Evolutionary conservation across 2,113 vertebrate species (phyloP), one percentile per base, ranked within the genome.

Genomic region (Dermatemys mawii): DNA sequence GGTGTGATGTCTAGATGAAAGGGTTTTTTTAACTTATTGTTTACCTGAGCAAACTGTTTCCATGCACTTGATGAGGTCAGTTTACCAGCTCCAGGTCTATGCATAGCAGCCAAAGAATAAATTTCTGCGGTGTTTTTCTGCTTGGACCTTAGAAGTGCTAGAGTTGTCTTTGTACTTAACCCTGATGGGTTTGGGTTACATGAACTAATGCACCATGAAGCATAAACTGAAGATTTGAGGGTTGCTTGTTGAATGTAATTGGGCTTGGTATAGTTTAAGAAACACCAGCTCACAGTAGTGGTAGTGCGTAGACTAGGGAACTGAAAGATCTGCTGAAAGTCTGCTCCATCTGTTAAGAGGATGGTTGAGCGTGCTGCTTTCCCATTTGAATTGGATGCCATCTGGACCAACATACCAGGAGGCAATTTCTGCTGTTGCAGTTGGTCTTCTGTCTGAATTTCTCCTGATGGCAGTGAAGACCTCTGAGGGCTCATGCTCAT

Each of bases 281-380:
- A 99, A 98, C 99, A 99, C 99, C 99, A 99, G 98, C 99, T 99
- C 94, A 99, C 99, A 92, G 98, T 98, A 92, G 99, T 99, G 11
- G 98, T 98, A 29, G 99, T 99, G 91, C 99, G 99, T 84, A 99
- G 98, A 97, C 99, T 99, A 2, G 99, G 99, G 90, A 99, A 99
- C 96, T 99, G 99, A 97, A 99, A 98, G 91, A 99, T 97, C 93
- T 99, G 99, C 92, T 99, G 99, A 86, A 98, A 98, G 87, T 99
- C 99, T 5, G 98, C 97, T 80, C 98, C 95, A 0, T 99, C 99
- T 1, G 98, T 98, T 90, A 99, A 97, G 26, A 99, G 97, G 87
- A 99, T 98, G 16, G 98, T 98, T 86, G 98, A 98, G 11, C 98
- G 98, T 57, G 90, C 96, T 57, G 97, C 95, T 86, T 98, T 98